Evolutionary conservation across 2,888 invertebrate genomes (phyloP).

Genomic region (Gibbula magus): DNA sequence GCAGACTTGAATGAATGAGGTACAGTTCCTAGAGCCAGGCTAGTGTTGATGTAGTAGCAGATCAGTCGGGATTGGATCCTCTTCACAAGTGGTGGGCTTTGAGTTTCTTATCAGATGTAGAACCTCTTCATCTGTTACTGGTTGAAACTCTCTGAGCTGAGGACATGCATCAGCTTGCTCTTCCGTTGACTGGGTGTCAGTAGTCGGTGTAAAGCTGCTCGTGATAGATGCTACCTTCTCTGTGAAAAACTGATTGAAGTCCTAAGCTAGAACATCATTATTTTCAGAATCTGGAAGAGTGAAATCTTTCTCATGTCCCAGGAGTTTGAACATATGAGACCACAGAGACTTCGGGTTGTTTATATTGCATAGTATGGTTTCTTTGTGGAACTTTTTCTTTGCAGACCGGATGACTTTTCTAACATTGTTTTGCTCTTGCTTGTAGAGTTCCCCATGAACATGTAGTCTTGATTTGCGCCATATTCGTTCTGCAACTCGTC

Average conservation of each 20-base stretch:
- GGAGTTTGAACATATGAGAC: too few relatives aligned
- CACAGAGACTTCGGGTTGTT: neutral
- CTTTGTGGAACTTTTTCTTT: neutral
- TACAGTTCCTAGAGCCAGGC: too few relatives aligned
- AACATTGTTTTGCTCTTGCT: neutral
- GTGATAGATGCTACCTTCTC: neutral
- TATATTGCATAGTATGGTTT: neutral
- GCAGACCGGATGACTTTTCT: neutral
- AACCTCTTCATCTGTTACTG: too few relatives aligned
- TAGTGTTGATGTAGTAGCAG: too few relatives aligned
- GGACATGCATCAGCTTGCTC: too few relatives aligned
- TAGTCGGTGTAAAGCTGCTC: too few relatives aligned
- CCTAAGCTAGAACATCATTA: neutral
- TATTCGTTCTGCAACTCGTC: neutral
- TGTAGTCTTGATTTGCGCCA: neutral
- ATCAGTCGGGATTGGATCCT: too few relatives aligned
- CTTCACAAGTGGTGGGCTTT: too few relatives aligned
- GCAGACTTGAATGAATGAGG: too few relatives aligned
- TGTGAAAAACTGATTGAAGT: neutral
- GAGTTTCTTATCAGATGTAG: too few relatives aligned
- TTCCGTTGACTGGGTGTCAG: too few relatives aligned
- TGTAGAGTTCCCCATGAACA: neutral
- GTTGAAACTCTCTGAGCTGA: too few relatives aligned
- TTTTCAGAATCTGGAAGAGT: neutral
- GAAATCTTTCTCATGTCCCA: neutral